Percentiles rank a stretch among this genome's conserved stretches.
Conservation (phyloP, 2,797 vertebrate genomes). For the Sebastes trivittatus region DNA sequence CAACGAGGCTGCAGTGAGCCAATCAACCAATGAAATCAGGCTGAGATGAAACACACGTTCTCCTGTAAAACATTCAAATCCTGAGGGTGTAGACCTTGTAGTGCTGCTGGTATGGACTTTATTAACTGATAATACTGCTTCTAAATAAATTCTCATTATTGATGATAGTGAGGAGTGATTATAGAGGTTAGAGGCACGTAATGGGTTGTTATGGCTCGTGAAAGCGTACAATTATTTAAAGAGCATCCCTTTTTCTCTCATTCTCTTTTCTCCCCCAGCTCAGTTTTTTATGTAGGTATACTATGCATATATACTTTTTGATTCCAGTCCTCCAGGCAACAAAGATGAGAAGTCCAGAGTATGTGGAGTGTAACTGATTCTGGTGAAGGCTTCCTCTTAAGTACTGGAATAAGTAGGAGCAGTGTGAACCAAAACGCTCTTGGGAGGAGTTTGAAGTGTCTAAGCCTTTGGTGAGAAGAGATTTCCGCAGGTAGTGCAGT, state of each 20-base stretch:
- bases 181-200: constrained; percentile 19
- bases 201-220: constrained; percentile 13
- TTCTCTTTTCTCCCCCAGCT: neutral
- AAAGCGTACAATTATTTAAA: constrained; percentile 19
- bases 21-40: constrained; percentile 9
- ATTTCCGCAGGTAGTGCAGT: constrained; percentile 28
- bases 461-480: constrained; percentile 23
- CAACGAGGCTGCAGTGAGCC: constrained; percentile 5
- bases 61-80: neutral
- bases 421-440: constrained; percentile 26
- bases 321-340: constrained; percentile 4
- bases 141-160: constrained; percentile 42
- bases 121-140: constrained; percentile 1
- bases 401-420: neutral
- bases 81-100: neutral
- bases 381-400: constrained; percentile 9
- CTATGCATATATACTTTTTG: neutral
- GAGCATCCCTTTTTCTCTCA: neutral
- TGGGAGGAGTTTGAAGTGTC: constrained; percentile 2
- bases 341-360: constrained; percentile 4
- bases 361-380: constrained; percentile 13
- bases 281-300: neutral
- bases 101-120: neutral
- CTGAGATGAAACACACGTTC: neutral
- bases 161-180: constrained; percentile 30